Conservation (phyloP, 2,113 vertebrate species). For the Paramormyrops kingsleyae region DNA sequence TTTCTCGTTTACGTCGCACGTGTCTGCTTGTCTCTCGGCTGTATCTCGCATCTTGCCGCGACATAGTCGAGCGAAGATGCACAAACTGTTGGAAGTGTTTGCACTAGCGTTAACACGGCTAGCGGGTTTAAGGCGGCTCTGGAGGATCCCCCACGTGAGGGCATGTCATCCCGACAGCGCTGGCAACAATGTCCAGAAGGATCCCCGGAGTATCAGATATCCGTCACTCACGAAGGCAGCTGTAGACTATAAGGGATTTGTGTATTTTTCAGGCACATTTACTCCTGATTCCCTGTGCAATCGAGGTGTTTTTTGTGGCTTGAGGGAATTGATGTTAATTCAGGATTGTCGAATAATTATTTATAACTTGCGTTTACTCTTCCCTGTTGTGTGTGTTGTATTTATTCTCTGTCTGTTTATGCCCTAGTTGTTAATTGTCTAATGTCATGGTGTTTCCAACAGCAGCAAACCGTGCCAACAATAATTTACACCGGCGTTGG, state of each 20-base stretch:
- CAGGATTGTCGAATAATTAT: not conserved
- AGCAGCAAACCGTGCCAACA: not conserved
- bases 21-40: not conserved
- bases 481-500: not conserved
- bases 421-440: not conserved
- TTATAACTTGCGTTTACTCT: not conserved
- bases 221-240: not conserved
- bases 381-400: not conserved
- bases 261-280: not conserved
- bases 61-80: not conserved
- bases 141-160: not conserved
- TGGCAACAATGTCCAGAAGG: not conserved
- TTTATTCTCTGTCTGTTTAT: not conserved
- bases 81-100: not conserved
- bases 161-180: not conserved
- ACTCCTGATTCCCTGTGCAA: not conserved
- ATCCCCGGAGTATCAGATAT: not conserved
- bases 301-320: not conserved
- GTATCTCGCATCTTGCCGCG: not conserved
- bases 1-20: not conserved
- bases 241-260: not conserved
- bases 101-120: constrained; percentile 4
- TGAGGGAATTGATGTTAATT: not conserved
- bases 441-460: not conserved
- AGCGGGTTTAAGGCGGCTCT: not conserved